Conservation (phyloP, 2,888 invertebrate genomes). For the Portevinia maculata region DNA sequence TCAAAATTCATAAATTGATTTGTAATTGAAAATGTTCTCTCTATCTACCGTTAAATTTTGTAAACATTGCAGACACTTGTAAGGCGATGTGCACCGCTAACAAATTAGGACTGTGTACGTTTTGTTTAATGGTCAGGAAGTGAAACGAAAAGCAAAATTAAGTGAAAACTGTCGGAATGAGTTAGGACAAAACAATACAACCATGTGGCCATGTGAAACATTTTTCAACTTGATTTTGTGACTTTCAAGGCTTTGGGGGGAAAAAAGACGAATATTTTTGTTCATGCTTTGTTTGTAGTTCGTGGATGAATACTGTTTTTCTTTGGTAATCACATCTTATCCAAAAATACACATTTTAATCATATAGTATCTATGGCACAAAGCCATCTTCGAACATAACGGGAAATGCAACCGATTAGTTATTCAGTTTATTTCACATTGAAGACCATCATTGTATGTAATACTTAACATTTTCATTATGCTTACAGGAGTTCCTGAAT, state of each 20-base stretch:
- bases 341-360: too few species aligned
- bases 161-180: background rate
- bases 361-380: too few species aligned
- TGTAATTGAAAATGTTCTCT: background rate
- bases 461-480: background rate
- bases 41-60: background rate
- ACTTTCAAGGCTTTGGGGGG: too few species aligned
- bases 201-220: background rate
- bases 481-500: slow-evolving; percentile 84
- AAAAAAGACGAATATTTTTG: too few species aligned
- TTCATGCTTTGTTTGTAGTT: too few species aligned
- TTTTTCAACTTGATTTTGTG: background rate
- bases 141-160: background rate
- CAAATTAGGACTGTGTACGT: background rate
- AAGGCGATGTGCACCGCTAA: background rate
- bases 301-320: too few species aligned
- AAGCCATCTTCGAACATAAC: too few species aligned
- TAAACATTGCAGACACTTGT: background rate
- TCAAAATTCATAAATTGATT: background rate
- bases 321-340: too few species aligned
- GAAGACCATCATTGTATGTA: too few species aligned
- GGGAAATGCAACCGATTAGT: too few species aligned
- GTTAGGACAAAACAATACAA: background rate
- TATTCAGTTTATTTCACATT: too few species aligned
- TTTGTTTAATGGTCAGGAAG: background rate